Conservation (phyloP, 2,888 invertebrate species). For the Hofmannophila pseudospretella region DNA sequence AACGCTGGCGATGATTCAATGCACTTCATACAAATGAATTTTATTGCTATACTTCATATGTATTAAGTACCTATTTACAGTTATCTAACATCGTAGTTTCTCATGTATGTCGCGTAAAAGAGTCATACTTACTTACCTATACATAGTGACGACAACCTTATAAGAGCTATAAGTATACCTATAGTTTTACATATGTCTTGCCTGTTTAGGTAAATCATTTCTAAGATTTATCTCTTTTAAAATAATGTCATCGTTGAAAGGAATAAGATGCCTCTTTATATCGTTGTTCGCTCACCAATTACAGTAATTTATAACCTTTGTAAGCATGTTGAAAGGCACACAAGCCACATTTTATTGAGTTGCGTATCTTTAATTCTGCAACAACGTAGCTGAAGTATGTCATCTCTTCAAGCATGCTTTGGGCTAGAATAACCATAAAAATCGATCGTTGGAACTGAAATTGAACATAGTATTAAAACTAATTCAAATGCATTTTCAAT, state of each 20-base stretch:
- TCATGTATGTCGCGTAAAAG: too few relatives aligned
- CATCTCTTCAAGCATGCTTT: too few relatives aligned
- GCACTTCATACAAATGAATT: slow-evolving; percentile 32
- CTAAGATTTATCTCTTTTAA: too few relatives aligned
- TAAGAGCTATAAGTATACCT: too few relatives aligned
- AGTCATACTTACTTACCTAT: too few relatives aligned
- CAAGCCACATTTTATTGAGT: slow-evolving; percentile 30
- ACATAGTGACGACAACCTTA: too few relatives aligned
- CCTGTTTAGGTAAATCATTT: too few relatives aligned
- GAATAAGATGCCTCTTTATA: slow-evolving; percentile 20
- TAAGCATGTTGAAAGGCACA: slow-evolving; percentile 27
- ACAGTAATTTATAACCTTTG: slow-evolving; percentile 24
- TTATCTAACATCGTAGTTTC: slow-evolving; percentile 4
- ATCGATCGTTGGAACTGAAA: too few relatives aligned
- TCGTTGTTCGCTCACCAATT: slow-evolving; percentile 29
- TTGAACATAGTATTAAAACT: too few relatives aligned
- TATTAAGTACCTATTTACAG: slow-evolving; percentile 2
- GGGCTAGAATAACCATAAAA: too few relatives aligned
- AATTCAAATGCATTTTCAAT: too few relatives aligned
- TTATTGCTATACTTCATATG: slow-evolving; percentile 22
- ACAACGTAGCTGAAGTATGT: slow-evolving; percentile 26
- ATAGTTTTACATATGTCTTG: too few relatives aligned
- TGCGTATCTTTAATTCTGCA: slow-evolving; percentile 31
- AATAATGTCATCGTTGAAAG: slow-evolving; percentile 2
- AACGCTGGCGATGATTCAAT: slow-evolving; percentile 51